phyloP scores from a whole-genome alignment of 2,888 invertebrate species.

The Leptinotarsa peninsularis region DNA sequence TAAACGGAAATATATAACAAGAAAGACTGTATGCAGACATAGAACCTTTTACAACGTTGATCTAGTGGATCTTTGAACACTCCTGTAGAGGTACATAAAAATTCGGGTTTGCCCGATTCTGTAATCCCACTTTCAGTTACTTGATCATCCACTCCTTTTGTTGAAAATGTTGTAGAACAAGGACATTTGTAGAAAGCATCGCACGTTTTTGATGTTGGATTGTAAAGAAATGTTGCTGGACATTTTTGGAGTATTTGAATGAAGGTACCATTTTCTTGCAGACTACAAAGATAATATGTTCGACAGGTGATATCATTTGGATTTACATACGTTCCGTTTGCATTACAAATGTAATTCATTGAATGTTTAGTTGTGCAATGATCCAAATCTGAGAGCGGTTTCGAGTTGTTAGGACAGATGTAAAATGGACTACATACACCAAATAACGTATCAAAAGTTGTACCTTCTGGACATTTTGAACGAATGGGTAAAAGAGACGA shows the following conservation, averaged over 20 bases:
- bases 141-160: neutral
- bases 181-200: neutral
- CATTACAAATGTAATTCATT: too few relatives aligned
- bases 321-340: too few relatives aligned
- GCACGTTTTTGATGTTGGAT: too few relatives aligned
- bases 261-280: too few relatives aligned
- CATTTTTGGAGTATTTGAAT: too few relatives aligned
- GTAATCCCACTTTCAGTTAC: neutral
- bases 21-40: conserved; percentile 35
- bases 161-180: conserved; percentile 28
- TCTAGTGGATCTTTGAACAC: conserved; percentile 30
- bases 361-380: too few relatives aligned
- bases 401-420: neutral
- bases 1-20: conserved; percentile 52
- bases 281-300: too few relatives aligned
- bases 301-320: too few relatives aligned
- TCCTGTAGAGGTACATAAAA: neutral
- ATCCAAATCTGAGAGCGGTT: neutral
- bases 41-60: conserved; percentile 38
- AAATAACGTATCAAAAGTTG: neutral
- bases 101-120: neutral
- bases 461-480: neutral
- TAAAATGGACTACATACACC: neutral
- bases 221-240: too few relatives aligned
- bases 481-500: neutral